Evolutionary conservation across 2,113 vertebrate genomes (phyloP), one percentile per base, ranked within the genome.

Genomic region (Sturnus vulgaris): DNA sequence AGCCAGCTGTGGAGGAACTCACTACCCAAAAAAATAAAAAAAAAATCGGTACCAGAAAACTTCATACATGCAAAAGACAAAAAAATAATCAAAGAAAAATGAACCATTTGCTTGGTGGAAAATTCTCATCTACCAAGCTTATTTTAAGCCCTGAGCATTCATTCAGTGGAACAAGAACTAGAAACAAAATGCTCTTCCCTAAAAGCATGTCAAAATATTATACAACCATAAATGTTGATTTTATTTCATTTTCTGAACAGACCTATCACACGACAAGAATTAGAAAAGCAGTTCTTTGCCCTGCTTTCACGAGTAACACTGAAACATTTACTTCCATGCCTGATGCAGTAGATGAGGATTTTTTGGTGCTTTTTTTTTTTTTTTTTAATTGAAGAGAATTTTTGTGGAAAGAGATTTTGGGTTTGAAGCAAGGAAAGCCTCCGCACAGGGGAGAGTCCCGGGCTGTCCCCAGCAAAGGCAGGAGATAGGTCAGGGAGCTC

Each of bases 381-480:
- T 5, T 13, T 72, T 59, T 60, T 27, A 55, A 47, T 16, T 33
- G n/a, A 61, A 66, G 44, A 55, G 22, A 16, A 7, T 52, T 79
- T 73, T 8, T 19, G 15, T 27, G 5, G 4, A 44, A 76, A 39
- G 55, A 65, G 7, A 28, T 44, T 69, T 46, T 35, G 31, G 28
- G 46, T 14, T 81, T 53, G 40, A 86, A 49, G 46, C 53, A 56
- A 39, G 49, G 37, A 59, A 68, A 80, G 39, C 37, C 18, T 69
- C 31, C 10, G 4, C 8, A 3, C 1, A 2, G 10, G 14, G 37
- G 10, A 24, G 21, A 35, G 64, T 31, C 24, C 30, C 0, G 0
- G 28, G 35, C 17, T 73, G 69, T 22, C 28, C 77, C 33, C 64
- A 60, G 55, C 1, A 0, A 46, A 15, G 56, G 50, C 44, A 64